phyloP scores from a whole-genome alignment of 30 jellyfish, hydroid and myxozoan species.

The Cassiopea xamachana region DNA sequence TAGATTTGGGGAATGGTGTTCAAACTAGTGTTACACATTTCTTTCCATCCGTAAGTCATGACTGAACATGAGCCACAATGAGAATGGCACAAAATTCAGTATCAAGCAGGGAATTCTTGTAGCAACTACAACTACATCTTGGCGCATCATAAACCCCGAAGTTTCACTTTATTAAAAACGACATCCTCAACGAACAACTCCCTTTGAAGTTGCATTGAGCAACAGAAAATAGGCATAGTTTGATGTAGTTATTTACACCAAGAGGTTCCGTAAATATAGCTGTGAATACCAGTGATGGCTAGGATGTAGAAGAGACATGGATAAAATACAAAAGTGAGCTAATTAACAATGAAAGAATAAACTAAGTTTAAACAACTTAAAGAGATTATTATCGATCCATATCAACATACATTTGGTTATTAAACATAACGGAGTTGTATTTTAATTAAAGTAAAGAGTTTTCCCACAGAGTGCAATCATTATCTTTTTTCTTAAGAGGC shows the following conservation, averaged over 20 bases:
- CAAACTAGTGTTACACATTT: too few relatives aligned
- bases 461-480: slow-evolving; percentile 25
- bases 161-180: too few relatives aligned
- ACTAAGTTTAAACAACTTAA: background rate
- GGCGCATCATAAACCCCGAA: too few relatives aligned
- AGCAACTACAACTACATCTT: too few relatives aligned
- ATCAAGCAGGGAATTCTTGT: too few relatives aligned
- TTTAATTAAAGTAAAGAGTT: background rate
- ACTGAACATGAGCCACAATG: too few relatives aligned
- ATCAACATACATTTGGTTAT: background rate
- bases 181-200: too few relatives aligned
- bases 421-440: slow-evolving; percentile 52
- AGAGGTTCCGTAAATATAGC: slow-evolving; percentile 1
- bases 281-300: background rate
- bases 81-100: too few relatives aligned
- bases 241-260: background rate
- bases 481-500: slow-evolving; percentile 20
- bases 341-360: background rate
- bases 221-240: too few relatives aligned
- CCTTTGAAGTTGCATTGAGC: too few relatives aligned
- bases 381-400: background rate
- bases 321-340: background rate
- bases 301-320: background rate
- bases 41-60: too few relatives aligned
- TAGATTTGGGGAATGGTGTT: too few relatives aligned